Evolutionary conservation across 2,888 invertebrate species (phyloP), one percentile per base, ranked within the genome.

Genomic region (Empis stercorea): DNA sequence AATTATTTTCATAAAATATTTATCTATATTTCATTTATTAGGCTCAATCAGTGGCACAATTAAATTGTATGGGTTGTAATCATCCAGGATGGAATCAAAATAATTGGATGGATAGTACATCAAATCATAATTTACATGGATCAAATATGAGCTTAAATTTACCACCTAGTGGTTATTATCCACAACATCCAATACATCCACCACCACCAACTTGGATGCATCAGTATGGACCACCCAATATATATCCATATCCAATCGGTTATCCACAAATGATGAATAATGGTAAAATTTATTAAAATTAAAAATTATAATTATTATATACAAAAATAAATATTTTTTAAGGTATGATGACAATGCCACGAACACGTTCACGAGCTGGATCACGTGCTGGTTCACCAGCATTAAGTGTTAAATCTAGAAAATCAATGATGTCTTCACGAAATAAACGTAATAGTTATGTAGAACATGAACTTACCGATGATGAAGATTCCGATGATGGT

Each of bases 21-120:
- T 14, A 16, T 13, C 27, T 23, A 41, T 44, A 48, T 13, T 5
- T 11, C 36, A n/a, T 38, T 10, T 39, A 46, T 6, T 47, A 83
- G 81, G 78, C 81, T 0, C 82, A 82, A 57, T 83, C 83, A 0
- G 74, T 81, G 74, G 81, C 81, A 1, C 81, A 82, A 44, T 60
- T 84, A 9, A 78, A 77, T 58, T 79, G 77, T 54, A 73, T 74
- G 27, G 72, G 73, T 42, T 78, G 78, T 53, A 72, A 68, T 55
- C 69, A 64, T 48, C 70, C 65, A 53, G 61, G 61, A 23, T 60
- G 63, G 54, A 48, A 57, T 42, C 54, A 58, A 43, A 61, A 58
- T 46, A 62, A 60, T 4, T 68, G 67, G 67, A 56, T 55, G 39
- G 57, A 56, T 10, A 63, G 61, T 47, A 55, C 59, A 7, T 60